A percentile compares a stretch with the other conserved stretches of the same genome.
Conservation (phyloP, 2,888 invertebrate genomes). For the Pegoplata infirma region DNA sequence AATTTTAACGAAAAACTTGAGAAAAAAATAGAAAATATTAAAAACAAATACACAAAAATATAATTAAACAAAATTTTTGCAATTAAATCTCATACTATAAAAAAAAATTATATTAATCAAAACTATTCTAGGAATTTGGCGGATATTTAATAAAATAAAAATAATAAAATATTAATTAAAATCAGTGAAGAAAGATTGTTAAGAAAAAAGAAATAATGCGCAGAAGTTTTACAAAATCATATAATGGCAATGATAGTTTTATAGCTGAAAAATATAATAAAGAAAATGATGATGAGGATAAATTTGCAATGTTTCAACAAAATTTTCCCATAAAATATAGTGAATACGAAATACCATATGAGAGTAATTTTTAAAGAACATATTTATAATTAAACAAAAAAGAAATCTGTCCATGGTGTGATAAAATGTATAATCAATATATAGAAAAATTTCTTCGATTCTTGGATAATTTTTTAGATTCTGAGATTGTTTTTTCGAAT, state of each 20-base stretch:
- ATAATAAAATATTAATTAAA: neutral
- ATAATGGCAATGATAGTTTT: slow-evolving; percentile 10
- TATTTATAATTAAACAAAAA: too few relatives aligned
- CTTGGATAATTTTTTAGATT: too few relatives aligned
- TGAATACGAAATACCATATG: slow-evolving; percentile 31
- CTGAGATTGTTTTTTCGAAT: too few relatives aligned
- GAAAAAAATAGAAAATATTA: slow-evolving; percentile 26
- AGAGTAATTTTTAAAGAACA: too few relatives aligned
- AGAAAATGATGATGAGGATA: slow-evolving; percentile 19
- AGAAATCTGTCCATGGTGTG: too few relatives aligned
- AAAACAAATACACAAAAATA: slow-evolving; percentile 31
- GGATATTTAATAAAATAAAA: neutral
- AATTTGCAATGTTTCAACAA: slow-evolving; percentile 4
- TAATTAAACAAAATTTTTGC: slow-evolving; percentile 24
- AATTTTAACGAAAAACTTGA: slow-evolving; percentile 39
- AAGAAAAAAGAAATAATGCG: slow-evolving; percentile 48
- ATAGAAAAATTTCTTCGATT: too few relatives aligned
- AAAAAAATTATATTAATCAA: slow-evolving; percentile 10
- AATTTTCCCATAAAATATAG: slow-evolving; percentile 33
- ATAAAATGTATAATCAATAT: too few relatives aligned
- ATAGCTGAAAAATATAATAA: slow-evolving; percentile 2
- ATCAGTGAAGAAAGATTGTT: neutral
- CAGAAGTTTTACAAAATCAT: slow-evolving; percentile 41
- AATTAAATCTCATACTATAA: slow-evolving; percentile 33
- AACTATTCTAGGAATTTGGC: neutral